phyloP scores from a whole-genome alignment of 1,140 invertebrate species.

The Trichoplusia ni region DNA sequence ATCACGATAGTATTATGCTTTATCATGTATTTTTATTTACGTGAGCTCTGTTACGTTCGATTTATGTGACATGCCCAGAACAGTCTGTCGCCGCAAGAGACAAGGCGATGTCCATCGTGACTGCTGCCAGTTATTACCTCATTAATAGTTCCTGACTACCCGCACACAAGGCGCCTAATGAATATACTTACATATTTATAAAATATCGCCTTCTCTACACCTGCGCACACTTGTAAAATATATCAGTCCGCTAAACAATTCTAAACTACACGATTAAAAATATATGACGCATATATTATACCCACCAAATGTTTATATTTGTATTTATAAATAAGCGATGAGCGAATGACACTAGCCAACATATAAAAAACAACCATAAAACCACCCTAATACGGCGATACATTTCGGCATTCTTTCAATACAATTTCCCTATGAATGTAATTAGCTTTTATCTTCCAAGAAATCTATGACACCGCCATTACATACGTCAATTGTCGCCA shows the following conservation, averaged over 20 bases:
- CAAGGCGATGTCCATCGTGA: slow-evolving; percentile 1
- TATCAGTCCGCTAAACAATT: not conserved
- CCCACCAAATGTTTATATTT: not conserved
- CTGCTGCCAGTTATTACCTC: not conserved
- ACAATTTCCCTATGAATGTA: slow-evolving; percentile 49
- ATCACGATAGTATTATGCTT: too few species aligned
- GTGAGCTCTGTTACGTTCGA: too few species aligned
- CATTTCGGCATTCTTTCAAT: slow-evolving; percentile 40
- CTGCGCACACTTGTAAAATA: not conserved
- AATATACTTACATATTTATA: slow-evolving; percentile 14
- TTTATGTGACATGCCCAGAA: too few species aligned
- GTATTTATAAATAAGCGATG: slow-evolving; percentile 22
- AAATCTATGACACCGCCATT: slow-evolving; percentile 61
- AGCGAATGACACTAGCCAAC: slow-evolving; percentile 17
- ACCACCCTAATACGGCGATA: slow-evolving; percentile 33
- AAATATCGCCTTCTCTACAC: slow-evolving; percentile 35
- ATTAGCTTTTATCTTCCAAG: slow-evolving; percentile 58
- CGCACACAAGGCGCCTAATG: not conserved
- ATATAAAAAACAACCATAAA: slow-evolving; percentile 37
- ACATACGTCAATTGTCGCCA: slow-evolving; percentile 67
- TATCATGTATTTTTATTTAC: too few species aligned
- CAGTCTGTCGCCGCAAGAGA: not conserved
- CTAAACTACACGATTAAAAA: slow-evolving; percentile 9
- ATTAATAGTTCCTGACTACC: not conserved
- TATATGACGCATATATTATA: slow-evolving; percentile 10